Percentiles rank a stretch among this genome's conserved stretches.
phyloP scores from a whole-genome alignment of 1,140 invertebrate species.

The Thrips palmi region DNA sequence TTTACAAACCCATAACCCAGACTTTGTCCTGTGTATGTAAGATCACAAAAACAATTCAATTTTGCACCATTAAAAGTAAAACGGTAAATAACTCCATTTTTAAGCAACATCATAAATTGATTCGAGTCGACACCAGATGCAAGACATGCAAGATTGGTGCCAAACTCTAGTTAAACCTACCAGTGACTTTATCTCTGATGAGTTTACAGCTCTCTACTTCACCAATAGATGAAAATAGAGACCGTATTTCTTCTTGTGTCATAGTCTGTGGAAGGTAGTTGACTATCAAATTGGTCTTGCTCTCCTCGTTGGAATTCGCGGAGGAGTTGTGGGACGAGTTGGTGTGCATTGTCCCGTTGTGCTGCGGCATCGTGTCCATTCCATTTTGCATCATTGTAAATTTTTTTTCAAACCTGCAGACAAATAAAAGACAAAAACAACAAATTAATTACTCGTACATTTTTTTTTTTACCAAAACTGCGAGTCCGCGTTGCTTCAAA shows the following conservation, averaged over 20 bases:
- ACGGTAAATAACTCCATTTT: not conserved
- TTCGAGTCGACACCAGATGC: constrained; percentile 2
- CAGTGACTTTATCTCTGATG: constrained; percentile 94
- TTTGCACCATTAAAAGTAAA: constrained; percentile 1
- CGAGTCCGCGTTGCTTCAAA: too few relatives aligned
- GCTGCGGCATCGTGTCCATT: constrained; percentile 49
- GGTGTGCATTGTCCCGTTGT: constrained; percentile 35
- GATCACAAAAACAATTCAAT: constrained; percentile 24
- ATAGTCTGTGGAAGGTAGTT: constrained; percentile 99
- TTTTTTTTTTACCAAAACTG: too few relatives aligned
- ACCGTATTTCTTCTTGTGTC: constrained; percentile 97
- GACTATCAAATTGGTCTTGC: constrained; percentile 96
- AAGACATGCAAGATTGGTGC: constrained; percentile 6
- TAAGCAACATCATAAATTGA: not conserved
- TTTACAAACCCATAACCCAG: constrained; percentile 98
- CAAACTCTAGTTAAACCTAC: constrained; percentile 34
- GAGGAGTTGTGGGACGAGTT: constrained; percentile 22
- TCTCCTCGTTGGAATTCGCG: constrained; percentile 46
- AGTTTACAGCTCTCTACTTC: constrained; percentile 99
- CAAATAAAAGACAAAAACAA: too few relatives aligned
- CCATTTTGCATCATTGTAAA: constrained; percentile 62
- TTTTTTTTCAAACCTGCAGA: constrained; percentile 11
- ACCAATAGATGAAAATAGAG: constrained; percentile 92
- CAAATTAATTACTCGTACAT: too few relatives aligned
- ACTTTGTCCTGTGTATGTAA: constrained; percentile 97